A percentile compares a stretch with the other conserved stretches of the same genome.
Conservation (phyloP, 2,113 vertebrate genomes). For the Mellivora capensis region DNA sequence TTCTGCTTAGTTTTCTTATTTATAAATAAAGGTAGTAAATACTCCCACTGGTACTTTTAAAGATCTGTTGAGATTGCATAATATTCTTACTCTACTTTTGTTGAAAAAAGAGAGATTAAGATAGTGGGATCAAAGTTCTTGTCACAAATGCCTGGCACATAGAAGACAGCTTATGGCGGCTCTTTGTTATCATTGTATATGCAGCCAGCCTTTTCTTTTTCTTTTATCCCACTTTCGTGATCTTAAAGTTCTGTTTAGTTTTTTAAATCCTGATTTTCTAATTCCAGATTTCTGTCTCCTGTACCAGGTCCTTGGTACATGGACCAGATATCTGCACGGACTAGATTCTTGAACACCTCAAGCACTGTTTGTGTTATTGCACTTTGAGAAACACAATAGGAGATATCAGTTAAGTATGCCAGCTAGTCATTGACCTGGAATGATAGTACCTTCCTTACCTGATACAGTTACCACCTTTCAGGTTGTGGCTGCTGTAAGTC, state of each 20-base stretch:
- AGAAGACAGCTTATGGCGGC: not conserved
- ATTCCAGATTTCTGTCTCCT: not conserved
- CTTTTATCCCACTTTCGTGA: not conserved
- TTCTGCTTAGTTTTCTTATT: not conserved
- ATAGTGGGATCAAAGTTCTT: not conserved
- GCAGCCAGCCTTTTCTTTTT: not conserved
- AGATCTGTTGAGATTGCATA: not conserved
- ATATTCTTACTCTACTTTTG: not conserved
- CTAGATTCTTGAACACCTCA: not conserved
- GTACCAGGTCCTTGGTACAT: not conserved
- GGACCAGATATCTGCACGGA: not conserved
- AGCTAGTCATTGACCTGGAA: not conserved
- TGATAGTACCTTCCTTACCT: not conserved
- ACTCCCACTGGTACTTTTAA: not conserved
- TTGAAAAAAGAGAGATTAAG: not conserved
- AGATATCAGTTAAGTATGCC: not conserved
- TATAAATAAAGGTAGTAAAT: not conserved
- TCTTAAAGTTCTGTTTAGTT: not conserved
- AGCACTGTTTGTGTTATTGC: not conserved
- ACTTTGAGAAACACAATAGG: not conserved
- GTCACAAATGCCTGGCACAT: not conserved
- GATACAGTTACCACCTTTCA: not conserved
- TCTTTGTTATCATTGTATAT: not conserved
- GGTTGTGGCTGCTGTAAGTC: not conserved
- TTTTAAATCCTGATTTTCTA: not conserved